Base-by-base conservation (phyloP, 2,888 invertebrate species). In the Abscondita cerata region DNA sequence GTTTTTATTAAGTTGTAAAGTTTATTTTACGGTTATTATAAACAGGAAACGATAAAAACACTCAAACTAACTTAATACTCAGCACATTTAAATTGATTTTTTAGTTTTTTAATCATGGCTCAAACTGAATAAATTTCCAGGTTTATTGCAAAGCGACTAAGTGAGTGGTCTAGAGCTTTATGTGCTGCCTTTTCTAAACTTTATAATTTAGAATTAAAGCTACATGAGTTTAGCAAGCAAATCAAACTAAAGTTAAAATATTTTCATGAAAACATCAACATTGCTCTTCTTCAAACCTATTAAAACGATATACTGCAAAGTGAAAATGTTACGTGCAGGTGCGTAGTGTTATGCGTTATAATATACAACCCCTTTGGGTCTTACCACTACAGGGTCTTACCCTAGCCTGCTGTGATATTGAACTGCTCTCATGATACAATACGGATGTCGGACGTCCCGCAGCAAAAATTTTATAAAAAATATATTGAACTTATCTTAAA, bases 231-330 rank as follows among this genome's bases (percentile, higher is more conserved):
- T 60, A 54, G 51, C 60, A 60, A 51, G 51, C 51, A 54, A 60
- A 60, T 60, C 54, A 41, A 51, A 54, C 51, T 51, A 60, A 60
- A 53, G 55, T 51, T 50, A 55, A 60, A 60, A 54, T 54, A 54
- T 60, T 62, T 57, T 62, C 57, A 62, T 58, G 53, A 53, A 41
- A 53, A n/a, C 62, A 62, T 62, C 57, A 53, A 57, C 62, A 40
- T 58, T 62, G 57, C 48, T 52, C 52, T 52, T 62, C 57, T 58
- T 62, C 62, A 58, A 64, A 66, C 68, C 68, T 66, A 67, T 70
- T 70, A 70, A 66, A 65, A 66, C 69, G 66, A 70, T 69, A 70
- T 70, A 70, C 70, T 70, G 70, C 70, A 70, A 70, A 70, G 70
- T 70, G 70, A 68, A 65, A 62, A 64, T 59, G 58, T 64, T 64